Conservation (phyloP, 2,888 invertebrate species). For the Euproctis similis region DNA sequence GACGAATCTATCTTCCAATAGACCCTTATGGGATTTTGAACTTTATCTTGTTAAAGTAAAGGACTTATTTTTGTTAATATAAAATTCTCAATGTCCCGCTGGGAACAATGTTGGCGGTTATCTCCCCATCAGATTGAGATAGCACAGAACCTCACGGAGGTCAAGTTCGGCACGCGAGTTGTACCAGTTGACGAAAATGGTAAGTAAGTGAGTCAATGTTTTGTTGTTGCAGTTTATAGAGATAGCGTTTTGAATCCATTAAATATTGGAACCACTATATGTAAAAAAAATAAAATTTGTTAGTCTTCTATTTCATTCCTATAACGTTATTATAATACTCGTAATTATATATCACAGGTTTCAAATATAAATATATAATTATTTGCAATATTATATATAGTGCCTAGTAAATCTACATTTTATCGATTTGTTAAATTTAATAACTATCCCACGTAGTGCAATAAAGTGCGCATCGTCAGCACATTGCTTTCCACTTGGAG, state of each 20-base stretch:
- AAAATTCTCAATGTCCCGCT: slow-evolving; percentile 48
- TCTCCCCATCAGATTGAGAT: slow-evolving; percentile 65
- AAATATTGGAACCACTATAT: slow-evolving; percentile 39
- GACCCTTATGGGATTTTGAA: slow-evolving; percentile 19
- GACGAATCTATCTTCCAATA: slow-evolving; percentile 51
- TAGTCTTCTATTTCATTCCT: too few relatives aligned
- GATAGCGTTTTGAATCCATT: slow-evolving; percentile 39
- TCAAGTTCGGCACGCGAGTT: slow-evolving; percentile 61
- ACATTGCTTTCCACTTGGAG: slow-evolving; percentile 35
- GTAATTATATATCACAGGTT: too few relatives aligned
- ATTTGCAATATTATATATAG: too few relatives aligned
- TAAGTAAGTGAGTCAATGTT: too few relatives aligned
- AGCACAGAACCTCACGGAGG: slow-evolving; percentile 57
- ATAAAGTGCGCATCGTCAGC: slow-evolving; percentile 47
- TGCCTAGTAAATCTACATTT: too few relatives aligned
- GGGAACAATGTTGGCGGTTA: slow-evolving; percentile 64
- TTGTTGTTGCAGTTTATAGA: slow-evolving; percentile 28
- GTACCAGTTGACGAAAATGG: slow-evolving; percentile 44
- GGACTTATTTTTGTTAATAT: slow-evolving; percentile 19
- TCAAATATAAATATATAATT: too few relatives aligned
- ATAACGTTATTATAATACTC: too few relatives aligned
- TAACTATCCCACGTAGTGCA: slow-evolving; percentile 38
- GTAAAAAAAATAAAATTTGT: too few relatives aligned
- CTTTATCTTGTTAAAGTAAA: slow-evolving; percentile 28
- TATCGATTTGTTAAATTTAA: too few relatives aligned